Evolutionary conservation across 2,113 vertebrate genomes (phyloP).

Genomic region (Calidris pygmaea): DNA sequence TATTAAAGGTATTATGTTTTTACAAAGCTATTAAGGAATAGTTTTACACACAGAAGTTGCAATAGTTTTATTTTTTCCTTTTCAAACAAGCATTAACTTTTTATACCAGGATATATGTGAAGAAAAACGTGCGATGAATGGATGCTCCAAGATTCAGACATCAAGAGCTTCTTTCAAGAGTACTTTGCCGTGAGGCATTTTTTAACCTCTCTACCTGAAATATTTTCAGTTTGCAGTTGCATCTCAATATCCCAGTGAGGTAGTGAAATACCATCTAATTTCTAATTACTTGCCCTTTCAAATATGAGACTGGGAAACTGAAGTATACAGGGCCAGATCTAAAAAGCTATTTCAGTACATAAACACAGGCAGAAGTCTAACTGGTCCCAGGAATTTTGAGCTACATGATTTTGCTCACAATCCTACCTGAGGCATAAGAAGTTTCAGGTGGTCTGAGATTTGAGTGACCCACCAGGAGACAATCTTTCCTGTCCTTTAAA

Average conservation of each 20-base stretch:
- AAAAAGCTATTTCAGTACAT: not conserved
- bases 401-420: not conserved
- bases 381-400: not conserved
- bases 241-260: not conserved
- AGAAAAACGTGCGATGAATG: not conserved
- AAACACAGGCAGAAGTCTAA: not conserved
- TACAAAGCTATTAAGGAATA: not conserved
- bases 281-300: not conserved
- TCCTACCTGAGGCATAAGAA: not conserved
- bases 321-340: not conserved
- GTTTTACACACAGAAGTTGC: not conserved
- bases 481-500: not conserved
- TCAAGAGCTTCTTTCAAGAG: not conserved
- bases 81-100: not conserved
- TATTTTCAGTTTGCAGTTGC: not conserved
- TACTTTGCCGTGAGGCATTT: not conserved
- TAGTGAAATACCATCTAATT: not conserved
- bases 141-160: not conserved
- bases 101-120: not conserved
- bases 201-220: not conserved
- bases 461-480: not conserved
- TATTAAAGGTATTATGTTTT: not conserved
- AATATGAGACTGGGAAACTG: rapidly evolving
- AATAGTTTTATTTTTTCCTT: not conserved
- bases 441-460: not conserved